These are phyloP conservation scores for Leptosomus discolor DNA, from an alignment of 2,113 vertebrate species.

Conservation along the genomic window DNA sequence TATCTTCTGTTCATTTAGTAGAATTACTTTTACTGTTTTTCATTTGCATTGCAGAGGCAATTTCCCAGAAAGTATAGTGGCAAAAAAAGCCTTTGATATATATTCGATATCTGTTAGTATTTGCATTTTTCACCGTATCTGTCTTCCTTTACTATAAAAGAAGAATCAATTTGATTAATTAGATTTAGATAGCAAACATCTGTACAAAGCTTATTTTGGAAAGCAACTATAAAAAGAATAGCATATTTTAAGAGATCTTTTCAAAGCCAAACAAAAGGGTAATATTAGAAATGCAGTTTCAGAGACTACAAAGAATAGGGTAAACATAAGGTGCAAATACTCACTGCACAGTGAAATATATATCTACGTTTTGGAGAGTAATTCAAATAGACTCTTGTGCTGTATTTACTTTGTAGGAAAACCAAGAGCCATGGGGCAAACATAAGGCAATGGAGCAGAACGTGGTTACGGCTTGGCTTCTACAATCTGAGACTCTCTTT, in stretches of 20 bases:
- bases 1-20: constrained; percentile 5
- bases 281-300: not conserved
- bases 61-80: not conserved
- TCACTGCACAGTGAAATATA: not conserved
- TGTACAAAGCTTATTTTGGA: not conserved
- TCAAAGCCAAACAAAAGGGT: not conserved
- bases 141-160: not conserved
- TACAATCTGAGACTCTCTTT: not conserved
- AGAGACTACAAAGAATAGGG: not conserved
- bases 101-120: not conserved
- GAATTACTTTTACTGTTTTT: constrained; percentile 18
- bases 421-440: not conserved
- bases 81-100: constrained; percentile 1
- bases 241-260: not conserved
- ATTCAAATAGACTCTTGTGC: not conserved
- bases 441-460: not conserved
- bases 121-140: constrained; percentile 28
- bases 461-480: not conserved
- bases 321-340: not conserved
- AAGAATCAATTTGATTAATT: constrained; percentile 30
- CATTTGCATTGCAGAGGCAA: not conserved
- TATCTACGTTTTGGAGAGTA: not conserved
- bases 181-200: not conserved
- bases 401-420: not conserved
- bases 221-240: not conserved